Evolutionary conservation across 2,888 invertebrate species (phyloP).

Genomic region (Caenorhabditis zanzibari): DNA sequence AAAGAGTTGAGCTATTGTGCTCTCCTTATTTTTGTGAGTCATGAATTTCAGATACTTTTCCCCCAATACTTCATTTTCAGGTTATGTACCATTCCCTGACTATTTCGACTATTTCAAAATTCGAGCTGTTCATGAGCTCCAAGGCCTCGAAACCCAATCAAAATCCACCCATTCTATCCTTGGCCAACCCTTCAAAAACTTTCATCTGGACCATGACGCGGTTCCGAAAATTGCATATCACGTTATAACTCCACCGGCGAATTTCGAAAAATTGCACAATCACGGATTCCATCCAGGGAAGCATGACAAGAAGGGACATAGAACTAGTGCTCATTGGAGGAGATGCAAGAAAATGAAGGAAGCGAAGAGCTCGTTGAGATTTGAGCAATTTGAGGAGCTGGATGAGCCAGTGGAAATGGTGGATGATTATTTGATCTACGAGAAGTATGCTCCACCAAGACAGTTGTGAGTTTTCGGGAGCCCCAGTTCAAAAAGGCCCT

Average conservation of each 20-base stretch:
- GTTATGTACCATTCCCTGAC: background rate
- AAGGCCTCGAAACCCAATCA: background rate
- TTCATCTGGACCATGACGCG: background rate
- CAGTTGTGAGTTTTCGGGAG: slow-evolving; percentile 26
- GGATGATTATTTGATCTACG: background rate
- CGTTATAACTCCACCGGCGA: background rate
- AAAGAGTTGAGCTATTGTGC: background rate
- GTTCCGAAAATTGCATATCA: slow-evolving; percentile 5
- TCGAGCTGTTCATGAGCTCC: background rate
- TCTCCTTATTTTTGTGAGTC: slow-evolving; percentile 17
- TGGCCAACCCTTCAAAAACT: slow-evolving; percentile 14
- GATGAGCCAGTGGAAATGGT: background rate
- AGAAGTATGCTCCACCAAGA: background rate
- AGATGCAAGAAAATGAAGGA: background rate
- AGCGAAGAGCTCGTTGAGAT: background rate
- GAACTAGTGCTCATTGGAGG: background rate
- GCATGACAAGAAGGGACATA: background rate
- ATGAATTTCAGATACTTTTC: background rate
- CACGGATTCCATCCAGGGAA: background rate
- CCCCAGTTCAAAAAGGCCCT: no score
- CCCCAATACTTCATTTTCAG: background rate
- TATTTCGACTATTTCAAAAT: slow-evolving; percentile 6
- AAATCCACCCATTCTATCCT: background rate
- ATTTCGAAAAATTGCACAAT: slow-evolving; percentile 5
- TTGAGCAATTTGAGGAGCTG: background rate